Percentiles rank a stretch among this genome's conserved stretches.
These are phyloP conservation scores for Tetropium fuscum DNA, from an alignment of 2,888 invertebrate species.

Conservation along the genomic window DNA sequence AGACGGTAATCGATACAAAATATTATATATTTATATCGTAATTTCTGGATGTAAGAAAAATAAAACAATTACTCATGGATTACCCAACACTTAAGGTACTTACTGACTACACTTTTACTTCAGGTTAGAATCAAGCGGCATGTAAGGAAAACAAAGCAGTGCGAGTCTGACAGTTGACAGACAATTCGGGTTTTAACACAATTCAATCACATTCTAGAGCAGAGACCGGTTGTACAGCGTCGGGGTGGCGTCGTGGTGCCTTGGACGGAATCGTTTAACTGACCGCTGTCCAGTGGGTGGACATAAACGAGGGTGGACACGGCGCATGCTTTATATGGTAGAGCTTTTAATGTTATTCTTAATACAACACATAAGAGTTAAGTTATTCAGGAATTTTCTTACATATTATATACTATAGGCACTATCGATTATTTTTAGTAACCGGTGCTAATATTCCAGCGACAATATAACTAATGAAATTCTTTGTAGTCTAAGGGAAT, in stretches of 20 bases:
- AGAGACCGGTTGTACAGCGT: conserved; percentile 10
- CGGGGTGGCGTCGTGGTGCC: conserved; percentile 33
- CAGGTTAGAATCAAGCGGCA: neutral
- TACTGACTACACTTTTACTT: conserved; percentile 2
- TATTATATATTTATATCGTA: conserved; percentile 5
- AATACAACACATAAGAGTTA: neutral
- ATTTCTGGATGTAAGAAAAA: neutral
- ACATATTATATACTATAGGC: too few species aligned
- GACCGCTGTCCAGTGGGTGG: conserved; percentile 50
- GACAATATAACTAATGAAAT: conserved; percentile 7
- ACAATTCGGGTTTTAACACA: conserved; percentile 7
- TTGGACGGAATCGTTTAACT: conserved; percentile 46
- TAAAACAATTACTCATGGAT: conserved; percentile 11
- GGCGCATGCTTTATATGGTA: conserved; percentile 25
- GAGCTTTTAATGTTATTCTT: conserved; percentile 17
- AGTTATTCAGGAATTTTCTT: conserved; percentile 12
- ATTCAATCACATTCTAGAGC: conserved; percentile 8
- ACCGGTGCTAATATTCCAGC: conserved; percentile 7
- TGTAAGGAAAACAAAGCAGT: neutral
- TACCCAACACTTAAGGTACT: conserved; percentile 1
- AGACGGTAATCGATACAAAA: conserved; percentile 1
- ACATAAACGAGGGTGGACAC: neutral
- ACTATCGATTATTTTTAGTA: conserved; percentile 15
- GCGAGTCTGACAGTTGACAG: neutral
- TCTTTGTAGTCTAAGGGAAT: neutral